Evolutionary conservation across 2,113 vertebrate genomes (phyloP).

Genomic region (Calyptommatus sinebrachiatus): DNA sequence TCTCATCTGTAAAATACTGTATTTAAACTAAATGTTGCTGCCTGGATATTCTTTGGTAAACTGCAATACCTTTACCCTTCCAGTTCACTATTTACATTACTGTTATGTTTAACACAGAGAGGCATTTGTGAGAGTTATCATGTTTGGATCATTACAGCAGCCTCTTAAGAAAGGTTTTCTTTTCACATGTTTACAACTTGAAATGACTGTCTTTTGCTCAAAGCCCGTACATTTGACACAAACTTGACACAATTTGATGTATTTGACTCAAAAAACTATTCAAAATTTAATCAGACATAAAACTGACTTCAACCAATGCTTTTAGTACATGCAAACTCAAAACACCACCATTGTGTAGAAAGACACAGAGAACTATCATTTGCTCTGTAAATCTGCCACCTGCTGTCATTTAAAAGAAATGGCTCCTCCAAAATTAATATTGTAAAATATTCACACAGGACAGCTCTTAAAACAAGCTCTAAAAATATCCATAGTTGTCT

Average conservation of each 20-base stretch:
- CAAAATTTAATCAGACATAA: neutral
- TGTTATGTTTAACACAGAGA: neutral
- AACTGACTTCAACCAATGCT: neutral
- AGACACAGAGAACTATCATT: neutral
- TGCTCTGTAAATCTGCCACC: neutral
- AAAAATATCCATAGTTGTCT: neutral
- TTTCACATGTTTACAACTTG: neutral
- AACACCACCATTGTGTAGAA: neutral
- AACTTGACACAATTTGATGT: no score
- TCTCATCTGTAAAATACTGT: slow-evolving; percentile 17
- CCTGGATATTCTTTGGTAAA: neutral
- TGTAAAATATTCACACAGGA: neutral
- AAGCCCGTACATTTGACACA: neutral
- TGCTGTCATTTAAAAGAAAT: neutral
- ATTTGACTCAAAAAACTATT: neutral
- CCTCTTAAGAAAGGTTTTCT: neutral
- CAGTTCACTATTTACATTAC: neutral
- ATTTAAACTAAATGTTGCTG: slow-evolving; percentile 35
- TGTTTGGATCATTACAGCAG: neutral
- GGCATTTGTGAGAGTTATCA: neutral
- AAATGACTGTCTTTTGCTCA: no score
- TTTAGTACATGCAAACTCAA: neutral
- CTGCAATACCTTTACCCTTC: neutral
- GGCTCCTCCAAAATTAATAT: neutral
- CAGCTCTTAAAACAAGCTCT: neutral